Conservation (phyloP, 2,888 invertebrate species). For the Acleris holmiana region DNA sequence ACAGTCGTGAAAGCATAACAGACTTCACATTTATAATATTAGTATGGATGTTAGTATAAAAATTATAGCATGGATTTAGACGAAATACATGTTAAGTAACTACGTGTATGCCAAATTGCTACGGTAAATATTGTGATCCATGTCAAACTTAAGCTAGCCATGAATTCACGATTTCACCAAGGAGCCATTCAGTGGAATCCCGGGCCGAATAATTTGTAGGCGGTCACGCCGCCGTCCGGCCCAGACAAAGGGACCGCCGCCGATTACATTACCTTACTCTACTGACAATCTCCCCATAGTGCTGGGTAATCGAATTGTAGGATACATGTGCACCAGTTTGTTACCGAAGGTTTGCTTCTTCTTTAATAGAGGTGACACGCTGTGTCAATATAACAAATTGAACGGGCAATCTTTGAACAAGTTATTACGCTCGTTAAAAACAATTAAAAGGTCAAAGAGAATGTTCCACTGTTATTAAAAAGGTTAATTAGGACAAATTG, state of each 20-base stretch:
- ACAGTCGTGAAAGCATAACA: no score
- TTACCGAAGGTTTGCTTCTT: conserved; percentile 3
- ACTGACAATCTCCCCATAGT: conserved; percentile 38
- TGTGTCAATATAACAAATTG: conserved; percentile 14
- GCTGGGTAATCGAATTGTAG: conserved; percentile 24
- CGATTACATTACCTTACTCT: conserved; percentile 47
- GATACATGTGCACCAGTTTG: neutral
- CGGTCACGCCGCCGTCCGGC: conserved; percentile 45
- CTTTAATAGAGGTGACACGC: conserved; percentile 1
- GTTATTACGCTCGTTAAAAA: conserved; percentile 24
- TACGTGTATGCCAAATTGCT: neutral
- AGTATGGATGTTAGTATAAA: no score
- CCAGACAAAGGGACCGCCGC: conserved; percentile 44
- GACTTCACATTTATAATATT: no score
- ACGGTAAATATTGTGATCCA: conserved; percentile 2
- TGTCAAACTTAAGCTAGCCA: conserved; percentile 15
- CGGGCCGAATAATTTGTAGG: conserved; percentile 24
- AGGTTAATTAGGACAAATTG: conserved; percentile 22
- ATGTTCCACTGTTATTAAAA: conserved; percentile 17
- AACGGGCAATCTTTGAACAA: conserved; percentile 15
- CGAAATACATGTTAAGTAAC: neutral
- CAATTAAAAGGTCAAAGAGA: conserved; percentile 26
- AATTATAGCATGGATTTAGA: no score
- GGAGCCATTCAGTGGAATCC: conserved; percentile 36
- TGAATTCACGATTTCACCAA: conserved; percentile 31